A percentile compares a stretch with the other conserved stretches of the same genome.
These are phyloP conservation scores for Polyergus mexicanus DNA, from an alignment of 1,140 invertebrate species.

Conservation along the genomic window DNA sequence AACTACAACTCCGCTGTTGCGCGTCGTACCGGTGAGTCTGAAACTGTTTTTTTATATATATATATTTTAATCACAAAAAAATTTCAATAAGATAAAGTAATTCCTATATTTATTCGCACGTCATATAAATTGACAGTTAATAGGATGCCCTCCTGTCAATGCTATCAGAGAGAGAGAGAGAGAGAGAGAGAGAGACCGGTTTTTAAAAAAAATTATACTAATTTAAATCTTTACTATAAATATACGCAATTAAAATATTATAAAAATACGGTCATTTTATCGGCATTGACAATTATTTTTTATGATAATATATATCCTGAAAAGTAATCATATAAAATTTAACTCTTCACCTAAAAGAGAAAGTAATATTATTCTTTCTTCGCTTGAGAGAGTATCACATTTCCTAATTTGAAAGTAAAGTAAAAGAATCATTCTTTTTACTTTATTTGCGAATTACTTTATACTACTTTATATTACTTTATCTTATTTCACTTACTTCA, in stretches of 20 bases:
- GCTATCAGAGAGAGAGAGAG: too few relatives aligned
- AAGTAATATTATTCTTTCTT: slow-evolving; percentile 24
- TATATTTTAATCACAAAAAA: neutral
- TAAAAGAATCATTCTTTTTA: slow-evolving; percentile 10
- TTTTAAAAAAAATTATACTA: neutral
- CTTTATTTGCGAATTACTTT: too few relatives aligned
- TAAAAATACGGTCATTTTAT: slow-evolving; percentile 15
- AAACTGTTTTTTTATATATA: too few relatives aligned
- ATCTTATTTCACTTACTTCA: too few relatives aligned
- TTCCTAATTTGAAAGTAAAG: slow-evolving; percentile 29
- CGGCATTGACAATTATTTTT: neutral
- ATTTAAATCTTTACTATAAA: slow-evolving; percentile 2
- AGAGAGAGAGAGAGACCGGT: too few relatives aligned
- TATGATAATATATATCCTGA: slow-evolving; percentile 18
- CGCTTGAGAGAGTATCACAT: neutral
- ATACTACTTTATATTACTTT: too few relatives aligned
- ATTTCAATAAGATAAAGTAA: neutral
- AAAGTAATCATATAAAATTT: slow-evolving; percentile 3
- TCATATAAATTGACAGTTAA: too few relatives aligned
- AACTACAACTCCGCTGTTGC: too few relatives aligned
- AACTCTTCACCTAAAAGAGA: slow-evolving; percentile 35
- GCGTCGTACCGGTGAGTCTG: too few relatives aligned
- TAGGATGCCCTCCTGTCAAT: too few relatives aligned
- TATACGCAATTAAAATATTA: neutral
- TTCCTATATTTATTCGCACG: too few relatives aligned